A percentile compares a stretch with the other conserved stretches of the same genome.
phyloP scores from a whole-genome alignment of 2,113 vertebrate genomes.

The Gymnobelideus leadbeateri region DNA sequence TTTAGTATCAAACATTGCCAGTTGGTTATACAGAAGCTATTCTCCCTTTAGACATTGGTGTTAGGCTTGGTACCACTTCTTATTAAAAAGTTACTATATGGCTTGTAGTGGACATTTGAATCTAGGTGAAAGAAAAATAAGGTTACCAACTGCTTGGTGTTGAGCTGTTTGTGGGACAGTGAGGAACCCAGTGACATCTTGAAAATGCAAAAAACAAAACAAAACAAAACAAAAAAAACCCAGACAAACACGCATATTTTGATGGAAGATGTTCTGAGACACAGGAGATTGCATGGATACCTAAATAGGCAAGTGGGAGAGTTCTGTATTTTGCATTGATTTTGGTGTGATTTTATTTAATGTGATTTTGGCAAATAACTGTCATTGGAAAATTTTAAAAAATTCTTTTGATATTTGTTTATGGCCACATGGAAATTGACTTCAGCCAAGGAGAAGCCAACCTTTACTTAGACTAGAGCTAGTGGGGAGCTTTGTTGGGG shows the following conservation, averaged over 20 bases:
- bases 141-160: background rate
- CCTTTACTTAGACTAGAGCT: background rate
- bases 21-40: background rate
- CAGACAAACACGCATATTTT: background rate
- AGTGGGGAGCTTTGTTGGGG: background rate
- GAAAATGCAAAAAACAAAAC: background rate
- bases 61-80: background rate
- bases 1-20: conserved; percentile 13
- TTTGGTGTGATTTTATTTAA: background rate
- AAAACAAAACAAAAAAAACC: too few species aligned
- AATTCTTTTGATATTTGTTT: background rate
- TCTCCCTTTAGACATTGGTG: conserved; percentile 16
- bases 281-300: background rate
- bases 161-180: background rate
- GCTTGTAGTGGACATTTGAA: background rate
- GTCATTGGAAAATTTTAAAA: background rate
- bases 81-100: background rate
- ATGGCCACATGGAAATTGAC: background rate
- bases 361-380: background rate
- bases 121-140: background rate
- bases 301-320: background rate
- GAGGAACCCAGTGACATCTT: background rate
- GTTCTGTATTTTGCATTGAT: background rate
- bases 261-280: background rate
- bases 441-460: background rate